A percentile compares a stretch with the other conserved stretches of the same genome.
phyloP scores from a whole-genome alignment of 2,888 invertebrate species.

The Hylaea fasciaria region DNA sequence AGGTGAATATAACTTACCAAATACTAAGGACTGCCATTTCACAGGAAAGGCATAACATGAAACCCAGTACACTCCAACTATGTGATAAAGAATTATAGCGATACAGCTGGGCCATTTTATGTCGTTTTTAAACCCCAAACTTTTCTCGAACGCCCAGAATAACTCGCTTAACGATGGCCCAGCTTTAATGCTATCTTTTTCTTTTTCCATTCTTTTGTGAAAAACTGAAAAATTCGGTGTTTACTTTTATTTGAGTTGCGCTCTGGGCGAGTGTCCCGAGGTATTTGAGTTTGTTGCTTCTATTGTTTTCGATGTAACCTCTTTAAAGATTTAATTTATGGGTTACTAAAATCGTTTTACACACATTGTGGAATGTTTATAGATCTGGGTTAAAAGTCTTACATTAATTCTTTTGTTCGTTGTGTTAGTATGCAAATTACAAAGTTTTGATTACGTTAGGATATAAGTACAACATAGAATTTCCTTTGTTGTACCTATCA shows the following conservation, averaged over 20 bases:
- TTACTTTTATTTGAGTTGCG: conserved; percentile 32
- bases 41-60: conserved; percentile 71
- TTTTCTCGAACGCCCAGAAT: conserved; percentile 67
- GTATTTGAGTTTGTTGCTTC: conserved; percentile 36
- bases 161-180: conserved; percentile 58
- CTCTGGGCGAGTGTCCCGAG: conserved; percentile 24
- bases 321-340: conserved; percentile 26
- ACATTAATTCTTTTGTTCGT: conserved; percentile 46
- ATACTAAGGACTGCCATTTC: conserved; percentile 75
- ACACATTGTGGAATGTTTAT: conserved; percentile 30
- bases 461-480: too few relatives aligned
- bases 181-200: conserved; percentile 45
- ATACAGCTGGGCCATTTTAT: conserved; percentile 75
- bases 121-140: conserved; percentile 73
- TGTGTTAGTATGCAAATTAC: conserved; percentile 33
- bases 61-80: conserved; percentile 73
- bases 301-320: conserved; percentile 33
- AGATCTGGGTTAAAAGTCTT: conserved; percentile 31
- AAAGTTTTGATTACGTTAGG: too few relatives aligned
- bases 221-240: conserved; percentile 28
- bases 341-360: conserved; percentile 32
- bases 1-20: conserved; percentile 60
- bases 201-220: conserved; percentile 48
- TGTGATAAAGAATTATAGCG: conserved; percentile 68
- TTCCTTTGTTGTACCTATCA: too few relatives aligned